These are phyloP conservation scores for Leptopterna dolabrata DNA, from an alignment of 2,888 invertebrate genomes.

Conservation along the genomic window DNA sequence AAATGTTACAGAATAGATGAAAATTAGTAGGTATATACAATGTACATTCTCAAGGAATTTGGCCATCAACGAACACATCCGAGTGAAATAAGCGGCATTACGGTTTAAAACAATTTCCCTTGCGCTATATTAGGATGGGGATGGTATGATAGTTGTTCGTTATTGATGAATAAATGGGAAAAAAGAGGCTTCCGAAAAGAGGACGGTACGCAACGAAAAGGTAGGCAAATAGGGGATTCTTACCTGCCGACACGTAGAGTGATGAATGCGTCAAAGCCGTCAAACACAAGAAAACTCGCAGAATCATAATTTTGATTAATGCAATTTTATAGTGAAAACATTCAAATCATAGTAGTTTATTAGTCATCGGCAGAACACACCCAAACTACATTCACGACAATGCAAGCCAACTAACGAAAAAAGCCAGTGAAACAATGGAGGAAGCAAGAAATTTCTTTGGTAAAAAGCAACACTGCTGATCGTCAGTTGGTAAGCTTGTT, in stretches of 20 bases:
- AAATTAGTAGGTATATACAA: no score
- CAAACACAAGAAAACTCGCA: background rate
- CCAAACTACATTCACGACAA: constrained; percentile 19
- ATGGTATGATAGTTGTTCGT: no score
- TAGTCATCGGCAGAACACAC: constrained; percentile 29
- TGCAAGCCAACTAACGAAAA: background rate
- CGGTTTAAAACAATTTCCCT: no score
- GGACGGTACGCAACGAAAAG: background rate
- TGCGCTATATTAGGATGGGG: no score
- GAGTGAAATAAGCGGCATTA: no score
- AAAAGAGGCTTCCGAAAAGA: background rate
- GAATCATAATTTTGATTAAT: constrained; percentile 2
- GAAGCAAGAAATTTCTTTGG: background rate
- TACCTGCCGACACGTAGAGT: constrained; percentile 9
- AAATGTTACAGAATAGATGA: no score
- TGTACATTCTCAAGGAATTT: no score
- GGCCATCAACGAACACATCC: no score
- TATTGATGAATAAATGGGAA: background rate
- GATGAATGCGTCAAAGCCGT: background rate
- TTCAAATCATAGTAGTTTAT: constrained; percentile 26
- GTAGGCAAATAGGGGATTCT: background rate
- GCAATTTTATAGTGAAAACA: background rate
- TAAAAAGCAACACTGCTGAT: background rate
- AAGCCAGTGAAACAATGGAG: constrained; percentile 35
- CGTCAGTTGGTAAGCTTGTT: no score